Percentiles rank a stretch among this genome's conserved stretches.
Evolutionary conservation across 2,888 invertebrate species (phyloP).

Genomic region (Lithophane semibrunnea): DNA sequence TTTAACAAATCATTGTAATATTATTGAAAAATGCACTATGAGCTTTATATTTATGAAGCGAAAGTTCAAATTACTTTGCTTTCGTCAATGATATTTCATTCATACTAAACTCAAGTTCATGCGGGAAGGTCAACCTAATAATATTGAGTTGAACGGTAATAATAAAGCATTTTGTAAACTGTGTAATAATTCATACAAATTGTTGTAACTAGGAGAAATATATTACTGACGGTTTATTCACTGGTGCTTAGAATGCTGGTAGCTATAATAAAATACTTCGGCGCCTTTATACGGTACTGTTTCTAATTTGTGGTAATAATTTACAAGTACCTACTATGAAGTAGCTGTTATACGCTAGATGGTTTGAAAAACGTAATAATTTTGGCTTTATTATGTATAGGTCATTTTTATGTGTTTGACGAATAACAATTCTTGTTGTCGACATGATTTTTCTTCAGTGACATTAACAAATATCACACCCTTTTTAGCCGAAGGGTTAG

Average conservation of each 20-base stretch:
- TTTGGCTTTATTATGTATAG: too few relatives aligned
- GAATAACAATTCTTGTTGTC: not conserved
- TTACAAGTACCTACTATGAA: not conserved
- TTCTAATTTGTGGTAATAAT: conserved; percentile 37
- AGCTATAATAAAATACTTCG: conserved; percentile 37
- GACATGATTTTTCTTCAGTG: not conserved
- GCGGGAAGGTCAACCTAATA: conserved; percentile 73
- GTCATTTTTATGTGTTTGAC: not conserved
- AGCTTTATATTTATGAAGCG: rapidly evolving
- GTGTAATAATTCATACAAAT: conserved; percentile 49
- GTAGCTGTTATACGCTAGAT: conserved; percentile 7
- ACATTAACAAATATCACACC: not conserved
- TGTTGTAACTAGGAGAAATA: conserved; percentile 44
- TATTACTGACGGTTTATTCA: conserved; percentile 22
- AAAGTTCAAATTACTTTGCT: conserved; percentile 12
- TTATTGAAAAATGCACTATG: too few relatives aligned
- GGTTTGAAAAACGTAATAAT: not conserved
- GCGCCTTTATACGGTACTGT: conserved; percentile 11
- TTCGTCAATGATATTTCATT: conserved; percentile 22
- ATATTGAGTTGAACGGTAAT: conserved; percentile 53
- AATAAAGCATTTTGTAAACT: conserved; percentile 55
- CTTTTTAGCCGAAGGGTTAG: not conserved
- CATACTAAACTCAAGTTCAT: conserved; percentile 63
- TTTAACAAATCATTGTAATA: conserved; percentile 24
- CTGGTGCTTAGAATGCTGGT: conserved; percentile 24